Conservation (phyloP, 2,888 invertebrate species). For the Morinoia aosen region DNA sequence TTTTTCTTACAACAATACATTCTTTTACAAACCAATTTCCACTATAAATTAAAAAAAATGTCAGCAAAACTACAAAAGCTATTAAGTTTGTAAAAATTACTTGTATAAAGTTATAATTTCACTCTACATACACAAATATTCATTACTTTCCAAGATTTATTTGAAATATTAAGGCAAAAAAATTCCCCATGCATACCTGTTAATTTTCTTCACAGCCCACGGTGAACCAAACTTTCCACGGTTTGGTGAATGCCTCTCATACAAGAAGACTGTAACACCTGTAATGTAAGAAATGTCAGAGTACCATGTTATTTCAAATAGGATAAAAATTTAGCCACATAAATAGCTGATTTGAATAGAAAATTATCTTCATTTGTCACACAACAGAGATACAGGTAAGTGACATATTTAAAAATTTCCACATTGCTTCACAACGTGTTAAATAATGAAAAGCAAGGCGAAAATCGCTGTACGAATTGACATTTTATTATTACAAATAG, state of each 20-base stretch:
- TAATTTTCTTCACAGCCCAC: conserved; percentile 86
- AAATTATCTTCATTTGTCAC: background rate
- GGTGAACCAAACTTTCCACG: conserved; percentile 81
- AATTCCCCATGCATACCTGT: conserved; percentile 55
- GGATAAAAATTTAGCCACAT: background rate
- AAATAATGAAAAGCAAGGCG: no score
- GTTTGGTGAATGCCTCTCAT: conserved; percentile 81
- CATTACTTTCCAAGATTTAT: background rate
- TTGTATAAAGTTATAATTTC: no score
- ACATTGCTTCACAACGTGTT: background rate
- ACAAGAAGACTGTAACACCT: conserved; percentile 85
- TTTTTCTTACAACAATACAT: no score
- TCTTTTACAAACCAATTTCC: no score
- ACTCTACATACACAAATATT: background rate
- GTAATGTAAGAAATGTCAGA: background rate
- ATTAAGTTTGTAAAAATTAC: no score
- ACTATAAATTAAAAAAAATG: no score
- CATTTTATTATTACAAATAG: no score
- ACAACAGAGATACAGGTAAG: background rate
- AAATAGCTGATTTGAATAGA: background rate
- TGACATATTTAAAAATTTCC: background rate
- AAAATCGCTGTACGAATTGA: no score
- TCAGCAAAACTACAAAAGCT: no score
- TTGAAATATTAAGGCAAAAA: background rate
- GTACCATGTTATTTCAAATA: background rate